Evolutionary conservation across 2,888 invertebrate species (phyloP), one percentile per base, ranked within the genome.

Genomic region (Linnaemya tessellans): DNA sequence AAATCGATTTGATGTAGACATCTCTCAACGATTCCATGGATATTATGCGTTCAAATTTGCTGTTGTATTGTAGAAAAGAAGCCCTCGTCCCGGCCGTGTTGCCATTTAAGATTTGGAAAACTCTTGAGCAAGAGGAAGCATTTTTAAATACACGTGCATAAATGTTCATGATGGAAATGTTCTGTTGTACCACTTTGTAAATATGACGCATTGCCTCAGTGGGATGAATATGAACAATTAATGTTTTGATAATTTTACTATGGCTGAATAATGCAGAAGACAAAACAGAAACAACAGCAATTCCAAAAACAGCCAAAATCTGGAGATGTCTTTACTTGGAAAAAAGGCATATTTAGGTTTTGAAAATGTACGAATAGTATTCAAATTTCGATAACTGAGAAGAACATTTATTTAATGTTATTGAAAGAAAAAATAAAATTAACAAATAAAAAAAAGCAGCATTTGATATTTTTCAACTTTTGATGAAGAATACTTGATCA

Each of bases 121-220:
- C 1, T 56, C 43, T 64, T 22, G 3, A 20, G 60, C 3, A 18
- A 60, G 18, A 58, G 38, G 22, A 68, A 75, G 41, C 4, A 54
- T 18, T 67, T 67, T 56, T 10, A 8, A 41, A 20, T 60, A 30
- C 38, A 43, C 62, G 68, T 38, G 20, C 74, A 68, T 81, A 75
- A 75, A 64, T 62, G 70, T 62, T 56, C 38, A 62, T 15, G 18
- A 22, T 56, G 20, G 11, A 13, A 54, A 20, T 11, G 15, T 25
- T 18, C 9, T 43, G 20, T 38, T 78, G 68, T 51, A n/a, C 7
- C 11, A 41, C 8, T 9, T 41, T 58, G 20, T 46, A 18, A 20
- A 18, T 56, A 22, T 41, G 11, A 41, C 11, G 60, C 54, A 73
- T 38, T 49, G 58, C 58, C 46, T 58, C 13, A 58, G 15, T 18